Evolutionary conservation across 2,888 invertebrate species (phyloP), one percentile per base, ranked within the genome.

Genomic region (Bruchidius siliquastri): DNA sequence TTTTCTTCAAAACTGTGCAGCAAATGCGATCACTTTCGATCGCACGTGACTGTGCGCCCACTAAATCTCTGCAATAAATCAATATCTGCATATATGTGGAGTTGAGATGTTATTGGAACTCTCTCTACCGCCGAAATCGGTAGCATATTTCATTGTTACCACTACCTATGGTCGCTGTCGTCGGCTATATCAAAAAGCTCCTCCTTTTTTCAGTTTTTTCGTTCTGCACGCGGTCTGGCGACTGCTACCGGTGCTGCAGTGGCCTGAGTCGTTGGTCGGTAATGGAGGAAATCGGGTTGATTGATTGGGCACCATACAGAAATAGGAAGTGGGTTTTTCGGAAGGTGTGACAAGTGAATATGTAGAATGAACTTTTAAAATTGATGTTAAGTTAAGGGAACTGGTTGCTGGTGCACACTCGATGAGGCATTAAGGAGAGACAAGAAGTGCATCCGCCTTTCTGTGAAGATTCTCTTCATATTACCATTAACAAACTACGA

Each of bases 41-140:
- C 74, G 75, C 72, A 72, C 71, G 32, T 68, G 22, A 49, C 10
- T 13, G 6, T 49, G 49, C 49, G 49, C 49, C 49, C 49, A 70
- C 69, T 74, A 77, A 79, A 79, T 79, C 77, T 78, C 72, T 76
- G 72, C 70, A 78, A 82, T 83, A 82, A 83, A 83, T 83, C 83
- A 83, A 80, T 81, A 82, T 81, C 81, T 80, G 80, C 81, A 81
- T 81, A n/a, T n/a, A 81, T 81, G 81, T 77, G 79, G 79, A 78
- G 78, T 80, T 78, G 79, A 78, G 78, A 78, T 77, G 81, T 79
- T 79, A 77, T 76, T 76, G 76, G 78, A 77, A 78, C 76, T 75
- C 75, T 75, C 76, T 74, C 72, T 76, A 76, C 49, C 49, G 49
- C 49, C 49, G 18, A 49, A 74, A 76, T 75, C 74, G 77, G 77